Base-by-base conservation (phyloP, 2,113 vertebrate genomes). In the Percina caprodes region DNA sequence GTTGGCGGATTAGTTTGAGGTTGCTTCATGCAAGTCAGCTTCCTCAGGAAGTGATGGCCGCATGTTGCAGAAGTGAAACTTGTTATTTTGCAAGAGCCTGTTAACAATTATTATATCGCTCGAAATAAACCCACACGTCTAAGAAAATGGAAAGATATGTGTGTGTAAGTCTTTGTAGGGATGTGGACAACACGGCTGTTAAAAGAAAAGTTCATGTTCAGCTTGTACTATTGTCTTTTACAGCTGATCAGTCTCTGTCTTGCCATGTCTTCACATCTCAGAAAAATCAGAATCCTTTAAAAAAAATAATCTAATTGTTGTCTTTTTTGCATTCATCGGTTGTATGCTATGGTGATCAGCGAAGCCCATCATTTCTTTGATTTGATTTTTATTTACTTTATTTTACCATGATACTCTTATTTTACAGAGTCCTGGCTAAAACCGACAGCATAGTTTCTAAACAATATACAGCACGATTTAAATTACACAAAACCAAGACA, bases 41-140 rank as follows among this genome's bases (percentile, higher is more conserved):
- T 89, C 84, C 76, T 89, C 80, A 90, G 92, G 92, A 93, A 92
- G 71, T 89, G 66, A 72, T 48, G 48, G 16, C 12, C 11, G 11
- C 9, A 39, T 14, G 30, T 59, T 86, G 74, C 82, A 89, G 91
- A 92, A 90, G 80, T 86, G 81, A 92, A 91, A 92, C 80, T 77
- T 54, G 5, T 9, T 35, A 75, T 77, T 55, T 87, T 0, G 59
- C 48, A 87, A 90, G n/a, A 56, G 11, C 70, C 2, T 35, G 23
- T 39, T 55, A 18, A 51, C 42, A 70, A 52, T 70, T 65, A 4
- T 51, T 10, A 16, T n/a, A n/a, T 11, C 15, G 33, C 19, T 33
- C 5, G 42, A 2, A 49, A 3, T 23, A 13, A 39, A 26, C 9
- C 62, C 55, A 49, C 35, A 56, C 0, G 30, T 61, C 2, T 56